Evolutionary conservation across 2,888 invertebrate genomes (phyloP).

Genomic region (Mythimna ferrago): DNA sequence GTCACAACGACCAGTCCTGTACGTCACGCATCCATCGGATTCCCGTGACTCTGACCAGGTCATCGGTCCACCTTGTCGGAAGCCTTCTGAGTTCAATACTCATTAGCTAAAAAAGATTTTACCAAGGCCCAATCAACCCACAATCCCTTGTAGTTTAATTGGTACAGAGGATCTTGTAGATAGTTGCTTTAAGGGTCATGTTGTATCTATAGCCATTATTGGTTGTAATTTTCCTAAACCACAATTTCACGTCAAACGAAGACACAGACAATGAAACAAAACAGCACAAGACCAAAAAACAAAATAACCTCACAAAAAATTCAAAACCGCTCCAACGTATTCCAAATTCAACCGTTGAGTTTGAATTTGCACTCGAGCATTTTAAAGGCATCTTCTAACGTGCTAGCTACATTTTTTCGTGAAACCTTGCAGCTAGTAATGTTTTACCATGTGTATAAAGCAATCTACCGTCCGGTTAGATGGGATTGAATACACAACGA

Average conservation of each 20-base stretch:
- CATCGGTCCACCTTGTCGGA: too few relatives aligned
- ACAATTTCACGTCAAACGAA: neutral
- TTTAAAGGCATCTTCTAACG: constrained; percentile 22
- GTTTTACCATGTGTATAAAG: constrained; percentile 59
- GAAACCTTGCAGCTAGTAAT: constrained; percentile 32
- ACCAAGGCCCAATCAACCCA: neutral
- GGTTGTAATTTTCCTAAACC: too few relatives aligned
- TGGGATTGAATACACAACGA: constrained; percentile 71
- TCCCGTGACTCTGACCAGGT: too few relatives aligned
- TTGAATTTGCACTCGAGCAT: constrained; percentile 22
- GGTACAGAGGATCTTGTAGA: too few relatives aligned
- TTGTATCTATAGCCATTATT: too few relatives aligned
- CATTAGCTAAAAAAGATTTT: constrained; percentile 5
- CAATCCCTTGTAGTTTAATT: too few relatives aligned
- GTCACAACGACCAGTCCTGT: too few relatives aligned
- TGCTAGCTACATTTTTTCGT: constrained; percentile 28
- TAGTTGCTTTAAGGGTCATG: too few relatives aligned
- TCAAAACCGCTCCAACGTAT: neutral
- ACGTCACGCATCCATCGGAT: too few relatives aligned
- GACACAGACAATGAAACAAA: neutral
- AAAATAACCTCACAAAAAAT: neutral
- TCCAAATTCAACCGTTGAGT: constrained; percentile 18
- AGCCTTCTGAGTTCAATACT: neutral
- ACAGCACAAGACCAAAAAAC: neutral
- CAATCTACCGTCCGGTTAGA: constrained; percentile 62